Evolutionary conservation across 2,797 vertebrate genomes (phyloP).

Genomic region (Aulostomus chinensis): DNA sequence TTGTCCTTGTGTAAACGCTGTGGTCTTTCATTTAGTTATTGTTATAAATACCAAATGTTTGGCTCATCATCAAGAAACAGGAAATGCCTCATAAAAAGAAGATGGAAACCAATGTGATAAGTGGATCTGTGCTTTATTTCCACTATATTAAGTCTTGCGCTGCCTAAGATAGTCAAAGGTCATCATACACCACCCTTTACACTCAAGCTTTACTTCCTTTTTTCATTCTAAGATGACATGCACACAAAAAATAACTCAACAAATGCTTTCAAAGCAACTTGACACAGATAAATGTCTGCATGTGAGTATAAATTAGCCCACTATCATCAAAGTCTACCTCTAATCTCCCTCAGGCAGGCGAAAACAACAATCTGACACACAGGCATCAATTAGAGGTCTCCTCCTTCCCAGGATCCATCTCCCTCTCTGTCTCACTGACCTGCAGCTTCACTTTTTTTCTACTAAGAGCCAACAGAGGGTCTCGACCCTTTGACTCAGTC

Average conservation of each 20-base stretch:
- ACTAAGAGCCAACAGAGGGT: conserved; percentile 29
- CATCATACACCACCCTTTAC: too few relatives aligned
- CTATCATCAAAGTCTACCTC: conserved; percentile 44
- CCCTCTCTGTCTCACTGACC: conserved; percentile 25
- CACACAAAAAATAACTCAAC: too few relatives aligned
- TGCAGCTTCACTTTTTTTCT: conserved; percentile 34
- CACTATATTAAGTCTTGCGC: too few relatives aligned
- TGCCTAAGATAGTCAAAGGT: too few relatives aligned
- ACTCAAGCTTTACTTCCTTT: too few relatives aligned
- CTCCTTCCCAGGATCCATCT: conserved; percentile 15
- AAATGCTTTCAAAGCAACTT: too few relatives aligned
- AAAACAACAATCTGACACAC: conserved; percentile 50
- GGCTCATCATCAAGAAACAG: conserved; percentile 23
- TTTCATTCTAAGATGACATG: too few relatives aligned
- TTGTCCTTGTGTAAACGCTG: background rate
- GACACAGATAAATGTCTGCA: background rate
- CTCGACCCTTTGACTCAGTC: conserved; percentile 65
- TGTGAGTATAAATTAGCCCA: conserved; percentile 24
- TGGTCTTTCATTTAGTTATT: conserved; percentile 1
- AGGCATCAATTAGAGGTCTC: conserved; percentile 49
- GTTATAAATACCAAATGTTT: too few relatives aligned
- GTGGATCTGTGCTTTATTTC: conserved; percentile 14
- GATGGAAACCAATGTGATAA: conserved; percentile 18
- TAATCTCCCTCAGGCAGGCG: background rate
- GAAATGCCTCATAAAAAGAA: conserved; percentile 19